Conservation (phyloP, 2,113 vertebrate species). For the Chionomys nivalis region DNA sequence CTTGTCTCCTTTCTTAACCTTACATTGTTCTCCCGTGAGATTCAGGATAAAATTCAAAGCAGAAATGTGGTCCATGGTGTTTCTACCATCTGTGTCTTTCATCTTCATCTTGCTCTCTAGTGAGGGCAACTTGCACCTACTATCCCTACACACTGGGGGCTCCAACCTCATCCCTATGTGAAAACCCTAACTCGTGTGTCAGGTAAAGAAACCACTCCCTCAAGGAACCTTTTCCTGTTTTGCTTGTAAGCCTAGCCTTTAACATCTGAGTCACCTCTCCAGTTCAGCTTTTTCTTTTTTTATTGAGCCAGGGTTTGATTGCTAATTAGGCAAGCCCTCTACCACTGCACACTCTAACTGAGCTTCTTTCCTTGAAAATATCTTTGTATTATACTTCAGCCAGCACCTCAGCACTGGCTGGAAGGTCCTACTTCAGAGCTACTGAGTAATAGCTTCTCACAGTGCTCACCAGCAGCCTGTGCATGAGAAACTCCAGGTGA, state of each 20-base stretch:
- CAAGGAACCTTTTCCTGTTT: neutral
- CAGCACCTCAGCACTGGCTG: neutral
- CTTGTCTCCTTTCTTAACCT: neutral
- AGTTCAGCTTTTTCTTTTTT: neutral
- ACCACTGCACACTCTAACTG: neutral
- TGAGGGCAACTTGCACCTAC: neutral
- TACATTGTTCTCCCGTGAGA: neutral
- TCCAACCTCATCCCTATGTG: neutral
- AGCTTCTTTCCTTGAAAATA: neutral
- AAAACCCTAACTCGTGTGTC: neutral
- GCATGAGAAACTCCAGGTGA: neutral
- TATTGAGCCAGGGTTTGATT: neutral
- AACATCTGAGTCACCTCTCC: neutral
- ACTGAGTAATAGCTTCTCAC: neutral
- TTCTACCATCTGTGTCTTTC: neutral
- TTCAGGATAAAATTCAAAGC: neutral
- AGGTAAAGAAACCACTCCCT: neutral
- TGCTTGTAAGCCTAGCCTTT: neutral
- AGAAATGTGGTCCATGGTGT: neutral
- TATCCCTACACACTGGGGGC: too few species aligned
- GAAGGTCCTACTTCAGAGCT: neutral
- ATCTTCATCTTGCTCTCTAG: neutral
- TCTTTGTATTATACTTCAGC: neutral
- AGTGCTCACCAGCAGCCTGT: neutral
- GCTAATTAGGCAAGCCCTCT: neutral